phyloP scores from a whole-genome alignment of 2,888 invertebrate species.

The Prenolepis imparis region DNA sequence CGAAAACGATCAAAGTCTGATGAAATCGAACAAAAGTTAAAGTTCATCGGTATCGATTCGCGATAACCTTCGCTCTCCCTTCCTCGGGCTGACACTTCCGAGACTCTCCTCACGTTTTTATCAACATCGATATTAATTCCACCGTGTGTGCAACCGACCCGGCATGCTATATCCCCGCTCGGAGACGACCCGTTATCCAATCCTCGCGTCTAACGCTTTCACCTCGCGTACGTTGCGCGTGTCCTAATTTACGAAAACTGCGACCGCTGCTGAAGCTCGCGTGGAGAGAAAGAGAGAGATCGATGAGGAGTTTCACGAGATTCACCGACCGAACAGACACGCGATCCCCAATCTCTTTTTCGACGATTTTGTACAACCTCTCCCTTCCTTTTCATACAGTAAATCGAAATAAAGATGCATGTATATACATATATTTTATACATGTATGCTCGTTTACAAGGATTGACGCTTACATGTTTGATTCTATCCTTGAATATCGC shows the following conservation, averaged over 20 bases:
- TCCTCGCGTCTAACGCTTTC: slow-evolving; percentile 70
- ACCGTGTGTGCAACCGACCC: slow-evolving; percentile 59
- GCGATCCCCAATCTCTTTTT: background rate
- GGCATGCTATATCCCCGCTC: slow-evolving; percentile 15
- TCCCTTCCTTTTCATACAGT: background rate
- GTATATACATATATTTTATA: background rate
- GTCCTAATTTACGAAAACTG: slow-evolving; percentile 71
- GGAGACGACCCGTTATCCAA: slow-evolving; percentile 35
- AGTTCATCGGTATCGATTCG: slow-evolving; percentile 59
- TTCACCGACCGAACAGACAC: slow-evolving; percentile 52
- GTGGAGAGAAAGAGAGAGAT: slow-evolving; percentile 28
- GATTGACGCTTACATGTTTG: background rate
- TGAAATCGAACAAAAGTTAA: slow-evolving; percentile 40
- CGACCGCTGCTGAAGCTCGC: background rate
- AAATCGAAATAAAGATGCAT: background rate
- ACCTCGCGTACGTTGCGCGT: slow-evolving; percentile 58
- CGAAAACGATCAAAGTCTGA: background rate
- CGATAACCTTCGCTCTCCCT: slow-evolving; percentile 59
- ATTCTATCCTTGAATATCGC: background rate
- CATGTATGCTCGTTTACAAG: background rate
- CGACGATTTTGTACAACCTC: background rate
- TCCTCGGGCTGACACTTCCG: slow-evolving; percentile 60
- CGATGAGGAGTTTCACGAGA: slow-evolving; percentile 27
- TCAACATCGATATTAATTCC: slow-evolving; percentile 58
- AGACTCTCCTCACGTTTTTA: slow-evolving; percentile 55